phyloP scores from a whole-genome alignment of 2,113 vertebrate species.

The Phalacrocorax brasilianus region DNA sequence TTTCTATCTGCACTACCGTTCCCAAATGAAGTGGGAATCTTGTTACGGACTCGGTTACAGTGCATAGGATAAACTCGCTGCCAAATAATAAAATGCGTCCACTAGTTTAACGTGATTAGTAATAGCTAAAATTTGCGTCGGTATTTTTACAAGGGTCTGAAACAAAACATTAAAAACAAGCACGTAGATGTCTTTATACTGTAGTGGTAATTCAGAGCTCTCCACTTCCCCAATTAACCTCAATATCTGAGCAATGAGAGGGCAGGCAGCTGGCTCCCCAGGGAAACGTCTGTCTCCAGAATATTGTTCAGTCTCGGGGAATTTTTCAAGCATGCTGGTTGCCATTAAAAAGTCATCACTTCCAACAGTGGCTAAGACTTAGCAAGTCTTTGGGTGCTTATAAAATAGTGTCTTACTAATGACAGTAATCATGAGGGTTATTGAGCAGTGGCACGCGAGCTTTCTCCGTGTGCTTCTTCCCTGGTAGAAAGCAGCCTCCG shows the following conservation, averaged over 20 bases:
- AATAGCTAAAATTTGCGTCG: not conserved
- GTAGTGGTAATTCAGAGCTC: not conserved
- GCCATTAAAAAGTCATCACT: slow-evolving; percentile 60
- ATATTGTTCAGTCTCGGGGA: not conserved
- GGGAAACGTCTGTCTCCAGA: slow-evolving; percentile 30
- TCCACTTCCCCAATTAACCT: slow-evolving; percentile 40
- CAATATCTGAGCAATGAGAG: slow-evolving; percentile 4
- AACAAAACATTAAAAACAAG: not conserved
- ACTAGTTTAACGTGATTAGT: slow-evolving; percentile 30
- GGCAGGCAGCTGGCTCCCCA: not conserved
- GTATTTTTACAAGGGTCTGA: slow-evolving; percentile 50
- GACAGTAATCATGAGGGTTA: not conserved
- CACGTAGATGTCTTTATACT: not conserved
- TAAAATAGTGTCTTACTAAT: not conserved
- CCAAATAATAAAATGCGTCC: slow-evolving; percentile 35
- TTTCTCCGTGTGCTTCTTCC: not conserved
- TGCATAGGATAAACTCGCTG: slow-evolving; percentile 35
- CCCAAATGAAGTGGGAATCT: not conserved
- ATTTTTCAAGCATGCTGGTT: not conserved
- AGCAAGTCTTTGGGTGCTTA: not conserved
- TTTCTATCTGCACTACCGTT: not conserved
- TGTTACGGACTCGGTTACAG: slow-evolving; percentile 21
- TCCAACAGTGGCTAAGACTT: slow-evolving; percentile 28
- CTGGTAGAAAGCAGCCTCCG: not conserved
- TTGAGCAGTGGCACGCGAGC: not conserved